phyloP scores from a whole-genome alignment of 2,797 vertebrate genomes.

The Pampus argenteus region DNA sequence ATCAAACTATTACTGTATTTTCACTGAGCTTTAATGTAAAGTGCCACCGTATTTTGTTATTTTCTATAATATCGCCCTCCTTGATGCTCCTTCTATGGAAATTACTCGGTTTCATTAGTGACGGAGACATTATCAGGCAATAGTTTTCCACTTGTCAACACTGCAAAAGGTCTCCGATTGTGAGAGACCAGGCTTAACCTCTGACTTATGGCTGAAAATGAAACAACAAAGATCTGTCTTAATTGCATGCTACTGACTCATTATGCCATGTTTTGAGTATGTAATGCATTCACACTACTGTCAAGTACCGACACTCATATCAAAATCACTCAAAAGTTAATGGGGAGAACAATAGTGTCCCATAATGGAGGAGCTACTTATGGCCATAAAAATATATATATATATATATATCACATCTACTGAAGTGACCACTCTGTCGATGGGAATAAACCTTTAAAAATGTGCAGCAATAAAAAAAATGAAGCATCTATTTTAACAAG shows the following conservation, averaged over 20 bases:
- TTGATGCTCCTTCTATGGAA: conserved; percentile 23
- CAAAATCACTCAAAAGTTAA: not conserved
- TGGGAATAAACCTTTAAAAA: conserved; percentile 39
- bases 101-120: conserved; percentile 18
- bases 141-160: conserved; percentile 11
- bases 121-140: conserved; percentile 10
- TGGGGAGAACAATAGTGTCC: not conserved
- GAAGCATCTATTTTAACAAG: not conserved
- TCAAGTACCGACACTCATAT: not conserved
- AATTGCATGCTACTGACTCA: not conserved
- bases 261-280: not conserved
- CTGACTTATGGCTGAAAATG: not conserved
- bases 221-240: not conserved
- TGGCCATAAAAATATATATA: not conserved
- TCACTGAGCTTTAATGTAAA: too few species aligned
- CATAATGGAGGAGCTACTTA: not conserved
- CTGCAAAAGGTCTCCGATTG: conserved; percentile 1
- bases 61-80: conserved; percentile 6
- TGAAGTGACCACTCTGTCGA: not conserved
- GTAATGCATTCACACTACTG: not conserved
- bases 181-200: not conserved
- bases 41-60: not conserved
- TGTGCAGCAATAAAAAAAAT: not conserved
- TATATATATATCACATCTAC: not conserved
- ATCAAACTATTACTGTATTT: too few species aligned